A percentile compares a stretch with the other conserved stretches of the same genome.
Conservation (phyloP, 2,888 invertebrate genomes). For the Oligia fasciuncula region DNA sequence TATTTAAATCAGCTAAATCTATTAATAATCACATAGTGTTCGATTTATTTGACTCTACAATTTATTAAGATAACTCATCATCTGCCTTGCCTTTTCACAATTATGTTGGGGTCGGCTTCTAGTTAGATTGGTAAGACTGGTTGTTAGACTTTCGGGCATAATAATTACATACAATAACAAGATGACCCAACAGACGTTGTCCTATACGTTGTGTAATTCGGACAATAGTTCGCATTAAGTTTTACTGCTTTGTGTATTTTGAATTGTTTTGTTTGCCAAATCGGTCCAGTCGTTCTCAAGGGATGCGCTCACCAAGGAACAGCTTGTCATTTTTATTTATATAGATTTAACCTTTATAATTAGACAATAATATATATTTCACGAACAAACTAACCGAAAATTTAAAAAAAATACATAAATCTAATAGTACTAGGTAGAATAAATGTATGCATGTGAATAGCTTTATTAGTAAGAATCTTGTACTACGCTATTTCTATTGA, state of each 20-base stretch:
- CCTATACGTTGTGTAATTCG: neutral
- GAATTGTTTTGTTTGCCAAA: too few species aligned
- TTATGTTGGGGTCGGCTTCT: too few species aligned
- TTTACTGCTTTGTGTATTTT: too few species aligned
- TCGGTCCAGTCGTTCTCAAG: neutral
- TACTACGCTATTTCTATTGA: slow-evolving; percentile 69
- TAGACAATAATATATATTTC: neutral
- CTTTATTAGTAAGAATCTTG: slow-evolving; percentile 60
- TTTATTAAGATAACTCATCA: neutral
- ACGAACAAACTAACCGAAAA: neutral
- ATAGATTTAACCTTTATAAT: neutral
- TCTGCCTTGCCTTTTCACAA: too few species aligned
- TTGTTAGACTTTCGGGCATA: too few species aligned
- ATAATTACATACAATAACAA: neutral
- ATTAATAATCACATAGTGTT: too few species aligned
- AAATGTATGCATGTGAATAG: slow-evolving; percentile 59
- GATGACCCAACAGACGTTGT: neutral
- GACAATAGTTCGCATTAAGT: too few species aligned
- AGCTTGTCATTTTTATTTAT: neutral
- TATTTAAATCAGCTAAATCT: neutral
- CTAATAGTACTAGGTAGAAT: slow-evolving; percentile 4
- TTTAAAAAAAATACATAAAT: neutral
- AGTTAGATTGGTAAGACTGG: too few species aligned
- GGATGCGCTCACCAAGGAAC: neutral
- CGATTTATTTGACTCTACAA: neutral